These are phyloP conservation scores for Ephialtes manifestator DNA, from an alignment of 2,888 invertebrate genomes.

Conservation along the genomic window DNA sequence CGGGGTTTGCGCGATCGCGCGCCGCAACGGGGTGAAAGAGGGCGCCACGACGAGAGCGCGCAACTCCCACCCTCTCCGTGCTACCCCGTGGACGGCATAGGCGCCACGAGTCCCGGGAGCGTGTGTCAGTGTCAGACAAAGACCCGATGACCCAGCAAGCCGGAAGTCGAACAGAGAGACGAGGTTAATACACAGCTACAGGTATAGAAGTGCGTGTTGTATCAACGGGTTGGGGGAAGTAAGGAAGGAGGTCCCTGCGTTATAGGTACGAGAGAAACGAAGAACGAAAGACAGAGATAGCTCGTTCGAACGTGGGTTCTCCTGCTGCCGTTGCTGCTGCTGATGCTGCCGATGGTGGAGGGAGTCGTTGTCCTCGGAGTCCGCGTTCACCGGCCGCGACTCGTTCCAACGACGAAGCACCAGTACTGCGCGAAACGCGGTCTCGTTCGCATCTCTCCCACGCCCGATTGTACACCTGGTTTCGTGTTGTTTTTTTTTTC, in stretches of 20 bases:
- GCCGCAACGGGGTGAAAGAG: conserved; percentile 28
- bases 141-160: conserved; percentile 40
- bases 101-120: conserved; percentile 1
- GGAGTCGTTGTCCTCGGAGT: conserved; percentile 83
- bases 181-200: conserved; percentile 33
- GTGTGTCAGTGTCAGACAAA: conserved; percentile 24
- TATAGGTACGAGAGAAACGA: conserved; percentile 42
- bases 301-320: conserved; percentile 58
- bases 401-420: conserved; percentile 68
- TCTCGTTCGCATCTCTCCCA: conserved; percentile 66
- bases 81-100: conserved; percentile 54
- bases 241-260: conserved; percentile 41
- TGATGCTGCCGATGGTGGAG: conserved; percentile 69
- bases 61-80: conserved; percentile 26
- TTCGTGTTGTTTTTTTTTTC: background rate
- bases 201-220: conserved; percentile 25
- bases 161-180: conserved; percentile 54
- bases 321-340: conserved; percentile 41
- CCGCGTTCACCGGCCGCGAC: conserved; percentile 77
- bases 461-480: conserved; percentile 12
- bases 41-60: conserved; percentile 23
- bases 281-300: conserved; percentile 51
- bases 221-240: conserved; percentile 47
- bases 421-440: conserved; percentile 81
- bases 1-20: conserved; percentile 16